These are phyloP conservation scores for Phyllostomus hastatus DNA, from an alignment of 2,113 vertebrate genomes.

Conservation along the genomic window DNA sequence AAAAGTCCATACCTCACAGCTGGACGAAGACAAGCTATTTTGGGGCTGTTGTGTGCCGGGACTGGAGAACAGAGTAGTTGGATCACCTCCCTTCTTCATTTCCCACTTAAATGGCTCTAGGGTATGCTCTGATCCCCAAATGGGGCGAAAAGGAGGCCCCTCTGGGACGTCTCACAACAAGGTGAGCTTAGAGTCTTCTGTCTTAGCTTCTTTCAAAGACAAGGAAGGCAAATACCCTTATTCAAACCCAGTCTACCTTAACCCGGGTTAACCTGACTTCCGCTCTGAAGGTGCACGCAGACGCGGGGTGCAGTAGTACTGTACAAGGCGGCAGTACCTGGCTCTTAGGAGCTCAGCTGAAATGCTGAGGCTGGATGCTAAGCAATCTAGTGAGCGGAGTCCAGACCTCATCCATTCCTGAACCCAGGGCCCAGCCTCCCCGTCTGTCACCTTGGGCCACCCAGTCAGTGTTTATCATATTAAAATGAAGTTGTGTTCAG, in stretches of 20 bases:
- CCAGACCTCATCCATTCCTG: not conserved
- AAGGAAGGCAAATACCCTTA: not conserved
- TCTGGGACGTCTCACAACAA: not conserved
- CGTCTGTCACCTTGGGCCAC: not conserved
- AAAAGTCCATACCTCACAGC: not conserved
- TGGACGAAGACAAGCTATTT: not conserved
- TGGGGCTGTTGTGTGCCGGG: too few species aligned
- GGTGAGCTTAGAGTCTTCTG: not conserved
- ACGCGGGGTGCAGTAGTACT: too few species aligned
- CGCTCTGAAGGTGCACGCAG: not conserved
- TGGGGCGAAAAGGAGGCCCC: not conserved
- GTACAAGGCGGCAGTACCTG: rapidly evolving
- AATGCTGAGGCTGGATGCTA: not conserved
- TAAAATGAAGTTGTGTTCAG: not conserved
- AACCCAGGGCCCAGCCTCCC: not conserved
- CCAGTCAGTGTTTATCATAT: not conserved
- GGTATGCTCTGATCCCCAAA: not conserved
- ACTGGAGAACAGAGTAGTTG: not conserved
- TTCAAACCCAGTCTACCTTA: not conserved
- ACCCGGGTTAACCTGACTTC: not conserved
- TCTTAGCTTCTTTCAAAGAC: not conserved
- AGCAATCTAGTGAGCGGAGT: not conserved
- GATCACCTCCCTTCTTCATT: not conserved
- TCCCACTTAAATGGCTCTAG: not conserved
- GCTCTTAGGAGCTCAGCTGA: not conserved